Percentiles rank a stretch among this genome's conserved stretches.
Conservation (phyloP, 1,140 invertebrate genomes). For the Mya arenaria region DNA sequence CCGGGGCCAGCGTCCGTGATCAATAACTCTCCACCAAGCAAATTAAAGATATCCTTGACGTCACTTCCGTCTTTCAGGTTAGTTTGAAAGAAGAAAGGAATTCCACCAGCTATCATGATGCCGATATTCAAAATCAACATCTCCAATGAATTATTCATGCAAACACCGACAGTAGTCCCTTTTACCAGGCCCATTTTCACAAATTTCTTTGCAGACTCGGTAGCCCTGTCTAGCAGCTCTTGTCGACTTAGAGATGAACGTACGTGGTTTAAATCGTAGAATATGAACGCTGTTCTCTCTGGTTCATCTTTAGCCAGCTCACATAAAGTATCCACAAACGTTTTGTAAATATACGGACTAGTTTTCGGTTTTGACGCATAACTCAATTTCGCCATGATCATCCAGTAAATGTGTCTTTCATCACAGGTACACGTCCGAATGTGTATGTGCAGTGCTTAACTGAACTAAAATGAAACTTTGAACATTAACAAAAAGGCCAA, state of each 20-base stretch:
- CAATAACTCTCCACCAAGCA: conserved; percentile 7
- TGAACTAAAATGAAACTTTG: no score
- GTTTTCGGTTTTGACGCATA: neutral
- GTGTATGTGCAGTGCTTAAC: no score
- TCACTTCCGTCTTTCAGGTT: conserved; percentile 39
- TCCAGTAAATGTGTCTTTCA: no score
- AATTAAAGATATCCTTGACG: neutral
- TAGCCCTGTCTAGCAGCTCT: conserved; percentile 16
- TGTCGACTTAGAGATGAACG: neutral
- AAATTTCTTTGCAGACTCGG: neutral
- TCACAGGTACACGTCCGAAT: no score
- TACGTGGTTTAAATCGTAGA: neutral
- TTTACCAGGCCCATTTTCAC: conserved; percentile 25
- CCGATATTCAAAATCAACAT: conserved; percentile 15
- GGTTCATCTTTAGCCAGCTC: conserved; percentile 10
- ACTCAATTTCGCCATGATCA: neutral
- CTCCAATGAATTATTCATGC: conserved; percentile 40
- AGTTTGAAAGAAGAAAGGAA: conserved; percentile 23
- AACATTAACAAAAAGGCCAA: no score
- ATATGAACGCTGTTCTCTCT: conserved; percentile 29
- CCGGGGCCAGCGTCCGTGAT: neutral
- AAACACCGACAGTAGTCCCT: neutral
- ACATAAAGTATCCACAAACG: conserved; percentile 8
- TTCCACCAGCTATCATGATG: conserved; percentile 27
- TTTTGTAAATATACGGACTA: conserved; percentile 2